Evolutionary conservation across 2,888 invertebrate genomes (phyloP), one percentile per base, ranked within the genome.

Genomic region (Zygogramma bicolorata): DNA sequence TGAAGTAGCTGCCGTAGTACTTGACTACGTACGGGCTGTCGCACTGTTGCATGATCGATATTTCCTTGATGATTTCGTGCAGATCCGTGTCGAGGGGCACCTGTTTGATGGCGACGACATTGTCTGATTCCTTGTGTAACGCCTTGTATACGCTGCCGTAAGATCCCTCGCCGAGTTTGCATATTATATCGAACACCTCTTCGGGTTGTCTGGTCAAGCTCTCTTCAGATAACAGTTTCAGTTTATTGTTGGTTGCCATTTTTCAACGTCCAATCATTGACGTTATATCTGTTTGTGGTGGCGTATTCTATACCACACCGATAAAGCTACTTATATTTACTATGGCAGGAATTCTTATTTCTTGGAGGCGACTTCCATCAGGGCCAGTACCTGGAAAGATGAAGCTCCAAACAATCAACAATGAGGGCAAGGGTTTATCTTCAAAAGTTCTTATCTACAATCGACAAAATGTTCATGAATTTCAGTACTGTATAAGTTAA

Each of bases 11-110:
- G 84, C 99, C 99, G 89, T 99, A 99, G 88, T 99, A 99, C 88
- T 99, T 97, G 83, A 99, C 99, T 77, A 99, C 98, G 88, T 97
- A 98, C 49, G 97, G 97, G 83, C 97, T 97, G 90, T 99, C 98
- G 89, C 99, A 99, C 89, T 99, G 99, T 90, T 99, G 99, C 99
- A 99, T 99, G 85, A 99, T 99, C 79, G 98, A 98, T 85, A 99
- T 99, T 91, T 99, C 99, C 88, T 99, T 99, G 85, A 99, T 99
- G 84, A 99, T 98, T 90, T 99, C 99, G 88, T 98, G 98, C 80
- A 98, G 91, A 89, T 99, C 99, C 0, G 98, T 98, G 88, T 99
- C 99, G 59, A 99, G 98, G 29, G 99, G 99, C 80, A 99, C 98
- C 90, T 99, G 96, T 88, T 99, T 99, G 85, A 99, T 98, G 75